These are phyloP conservation scores for Bombus confusus DNA, from an alignment of 1,140 invertebrate species.

Conservation along the genomic window DNA sequence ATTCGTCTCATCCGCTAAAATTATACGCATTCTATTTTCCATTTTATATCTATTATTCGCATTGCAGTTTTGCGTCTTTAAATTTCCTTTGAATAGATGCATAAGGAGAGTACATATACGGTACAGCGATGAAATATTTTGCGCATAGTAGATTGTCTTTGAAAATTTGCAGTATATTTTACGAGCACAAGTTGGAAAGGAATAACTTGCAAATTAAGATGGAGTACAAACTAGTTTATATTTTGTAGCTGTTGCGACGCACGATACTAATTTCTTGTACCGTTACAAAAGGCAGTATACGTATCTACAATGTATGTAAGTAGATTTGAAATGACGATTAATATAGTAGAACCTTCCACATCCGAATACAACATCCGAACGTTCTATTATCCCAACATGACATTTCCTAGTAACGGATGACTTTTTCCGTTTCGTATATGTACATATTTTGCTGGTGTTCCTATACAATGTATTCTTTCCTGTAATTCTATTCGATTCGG, in stretches of 20 bases:
- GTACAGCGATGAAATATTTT: neutral
- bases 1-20: neutral
- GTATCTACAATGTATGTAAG: constrained; percentile 29
- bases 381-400: no score
- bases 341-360: constrained; percentile 1
- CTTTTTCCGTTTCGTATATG: no score
- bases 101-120: no score
- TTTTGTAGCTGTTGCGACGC: constrained; percentile 30
- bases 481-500: no score
- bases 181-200: neutral
- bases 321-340: constrained; percentile 42
- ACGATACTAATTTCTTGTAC: constrained; percentile 44
- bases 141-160: neutral
- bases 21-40: neutral
- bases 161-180: neutral
- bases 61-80: neutral
- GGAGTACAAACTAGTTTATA: neutral
- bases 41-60: no score
- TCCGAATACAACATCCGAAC: neutral
- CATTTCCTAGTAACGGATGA: no score
- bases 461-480: no score
- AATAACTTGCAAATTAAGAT: neutral
- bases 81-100: no score
- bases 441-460: no score
- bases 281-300: constrained; percentile 47